A percentile compares a stretch with the other conserved stretches of the same genome.
Evolutionary conservation across 2,113 vertebrate genomes (phyloP).

Genomic region (Spilogale gracilis): DNA sequence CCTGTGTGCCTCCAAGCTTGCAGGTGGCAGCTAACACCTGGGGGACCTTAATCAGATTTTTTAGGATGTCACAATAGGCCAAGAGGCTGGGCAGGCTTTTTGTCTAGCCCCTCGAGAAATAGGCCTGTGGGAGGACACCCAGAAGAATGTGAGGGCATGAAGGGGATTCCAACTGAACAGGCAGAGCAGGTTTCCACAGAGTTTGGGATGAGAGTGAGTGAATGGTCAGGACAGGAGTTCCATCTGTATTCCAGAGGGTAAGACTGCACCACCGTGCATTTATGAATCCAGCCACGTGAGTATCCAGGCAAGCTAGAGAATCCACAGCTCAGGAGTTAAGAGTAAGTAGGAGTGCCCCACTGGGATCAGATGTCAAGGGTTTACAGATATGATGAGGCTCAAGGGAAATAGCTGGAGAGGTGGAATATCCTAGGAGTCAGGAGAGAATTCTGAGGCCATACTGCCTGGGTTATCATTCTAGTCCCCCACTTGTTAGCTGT

Average conservation of each 20-base stretch:
- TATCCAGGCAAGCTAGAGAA: not conserved
- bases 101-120: constrained; percentile 65
- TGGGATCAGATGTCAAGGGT: not conserved
- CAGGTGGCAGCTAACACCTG: not conserved
- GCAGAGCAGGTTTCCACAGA: constrained; percentile 57
- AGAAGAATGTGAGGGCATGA: constrained; percentile 28
- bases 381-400: not conserved
- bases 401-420: not conserved
- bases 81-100: constrained; percentile 49
- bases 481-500: not conserved
- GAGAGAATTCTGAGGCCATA: not conserved
- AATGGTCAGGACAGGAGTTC: not conserved
- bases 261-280: not conserved
- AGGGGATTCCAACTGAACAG: not conserved
- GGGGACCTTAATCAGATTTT: constrained; percentile 69
- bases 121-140: constrained; percentile 60
- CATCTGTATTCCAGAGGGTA: constrained; percentile 37
- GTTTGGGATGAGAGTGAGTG: not conserved
- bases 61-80: constrained; percentile 78
- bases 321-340: not conserved
- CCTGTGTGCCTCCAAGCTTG: not conserved
- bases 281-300: not conserved
- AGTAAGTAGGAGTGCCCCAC: not conserved
- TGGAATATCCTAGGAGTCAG: not conserved
- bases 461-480: not conserved